Evolutionary conservation across 1,140 invertebrate species (phyloP).

Genomic region (Bacillus rossius): DNA sequence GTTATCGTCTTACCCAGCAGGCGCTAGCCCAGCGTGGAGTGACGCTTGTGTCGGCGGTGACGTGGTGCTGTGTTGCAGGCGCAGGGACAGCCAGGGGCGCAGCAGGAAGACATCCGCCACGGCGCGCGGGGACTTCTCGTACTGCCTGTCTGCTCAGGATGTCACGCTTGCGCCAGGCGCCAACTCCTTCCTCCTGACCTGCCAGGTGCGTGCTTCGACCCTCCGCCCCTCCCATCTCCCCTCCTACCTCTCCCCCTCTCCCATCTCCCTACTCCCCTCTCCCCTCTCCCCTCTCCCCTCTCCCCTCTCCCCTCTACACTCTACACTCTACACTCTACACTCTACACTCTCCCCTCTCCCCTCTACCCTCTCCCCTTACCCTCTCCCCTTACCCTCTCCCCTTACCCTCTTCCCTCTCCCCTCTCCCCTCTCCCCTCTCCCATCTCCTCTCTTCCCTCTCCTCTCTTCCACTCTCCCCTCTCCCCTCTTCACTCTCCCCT

Average conservation of each 20-base stretch:
- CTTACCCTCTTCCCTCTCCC: neutral
- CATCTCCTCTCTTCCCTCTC: neutral
- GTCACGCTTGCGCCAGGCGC: conserved; percentile 57
- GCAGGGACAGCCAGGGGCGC: conserved; percentile 38
- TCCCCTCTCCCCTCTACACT: neutral
- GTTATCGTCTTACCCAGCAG: too few relatives aligned
- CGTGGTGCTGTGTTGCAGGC: conserved; percentile 23
- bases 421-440: neutral
- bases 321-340: neutral
- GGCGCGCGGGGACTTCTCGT: conserved; percentile 55
- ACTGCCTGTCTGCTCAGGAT: conserved; percentile 49
- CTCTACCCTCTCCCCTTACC: neutral
- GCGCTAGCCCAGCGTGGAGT: too few relatives aligned
- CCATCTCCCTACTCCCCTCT: too few relatives aligned
- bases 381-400: neutral
- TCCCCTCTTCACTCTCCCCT: conserved; percentile 7
- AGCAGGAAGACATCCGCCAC: conserved; percentile 33
- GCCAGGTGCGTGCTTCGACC: too few relatives aligned
- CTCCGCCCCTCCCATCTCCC: too few relatives aligned
- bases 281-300: too few relatives aligned
- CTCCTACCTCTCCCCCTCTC: too few relatives aligned
- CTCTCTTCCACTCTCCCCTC: neutral
- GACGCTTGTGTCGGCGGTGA: too few relatives aligned
- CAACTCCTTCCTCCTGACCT: neutral
- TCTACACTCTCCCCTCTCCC: neutral